Conservation (phyloP, 1,140 invertebrate genomes). For the Drosophila guanche region DNA sequence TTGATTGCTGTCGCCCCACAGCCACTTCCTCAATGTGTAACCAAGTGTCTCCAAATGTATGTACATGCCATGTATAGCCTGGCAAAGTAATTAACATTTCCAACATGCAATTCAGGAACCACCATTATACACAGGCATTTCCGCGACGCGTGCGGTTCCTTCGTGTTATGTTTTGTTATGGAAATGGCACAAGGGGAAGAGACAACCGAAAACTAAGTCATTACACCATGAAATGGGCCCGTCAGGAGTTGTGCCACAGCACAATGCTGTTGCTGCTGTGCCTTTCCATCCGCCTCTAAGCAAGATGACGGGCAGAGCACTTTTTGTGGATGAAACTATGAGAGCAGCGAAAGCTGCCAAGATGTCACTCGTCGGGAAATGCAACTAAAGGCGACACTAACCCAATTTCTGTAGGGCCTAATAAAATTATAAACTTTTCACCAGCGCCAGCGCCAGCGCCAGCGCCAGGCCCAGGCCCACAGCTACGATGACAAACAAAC, state of each 20-base stretch:
- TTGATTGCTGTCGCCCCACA: no score
- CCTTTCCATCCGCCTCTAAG: constrained; percentile 11
- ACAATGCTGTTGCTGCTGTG: constrained; percentile 21
- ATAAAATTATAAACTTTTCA: constrained; percentile 77
- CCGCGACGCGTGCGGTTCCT: no score
- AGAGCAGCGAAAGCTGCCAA: constrained; percentile 32
- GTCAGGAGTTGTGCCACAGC: constrained; percentile 11
- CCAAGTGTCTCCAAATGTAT: no score
- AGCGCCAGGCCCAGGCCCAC: no score
- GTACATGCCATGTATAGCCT: no score
- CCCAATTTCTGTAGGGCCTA: constrained; percentile 71
- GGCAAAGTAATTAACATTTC: no score
- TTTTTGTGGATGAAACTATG: constrained; percentile 27
- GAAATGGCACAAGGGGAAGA: no score
- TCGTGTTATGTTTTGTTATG: no score
- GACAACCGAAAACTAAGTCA: constrained; percentile 7
- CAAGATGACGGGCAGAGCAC: constrained; percentile 34
- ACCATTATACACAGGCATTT: no score
- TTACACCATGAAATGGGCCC: background rate
- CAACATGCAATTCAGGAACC: no score
- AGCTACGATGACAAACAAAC: constrained; percentile 32
- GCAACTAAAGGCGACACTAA: constrained; percentile 67
- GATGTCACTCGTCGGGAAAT: constrained; percentile 57
- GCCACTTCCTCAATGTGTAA: no score
- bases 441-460: constrained; percentile 14